Conservation (phyloP, 2,888 invertebrate genomes). For the Rugalucina vietnamica region DNA sequence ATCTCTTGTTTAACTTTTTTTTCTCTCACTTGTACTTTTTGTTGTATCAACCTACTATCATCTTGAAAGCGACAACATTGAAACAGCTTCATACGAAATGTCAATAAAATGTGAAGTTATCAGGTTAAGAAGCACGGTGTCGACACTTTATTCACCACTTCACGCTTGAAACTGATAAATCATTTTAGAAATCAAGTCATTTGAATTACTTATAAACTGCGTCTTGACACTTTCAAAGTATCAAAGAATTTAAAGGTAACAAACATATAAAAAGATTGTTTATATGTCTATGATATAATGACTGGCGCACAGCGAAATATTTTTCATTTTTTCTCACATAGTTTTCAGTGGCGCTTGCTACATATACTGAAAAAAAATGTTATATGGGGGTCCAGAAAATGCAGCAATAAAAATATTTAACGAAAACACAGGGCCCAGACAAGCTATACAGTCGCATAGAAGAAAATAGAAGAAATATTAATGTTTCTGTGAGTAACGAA, state of each 20-base stretch:
- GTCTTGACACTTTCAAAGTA: not conserved
- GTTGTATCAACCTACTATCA: too few relatives aligned
- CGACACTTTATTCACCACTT: not conserved
- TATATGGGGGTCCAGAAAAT: too few relatives aligned
- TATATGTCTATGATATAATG: not conserved
- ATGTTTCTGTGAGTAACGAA: too few relatives aligned
- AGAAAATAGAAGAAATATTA: too few relatives aligned
- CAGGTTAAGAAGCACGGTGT: not conserved
- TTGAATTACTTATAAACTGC: not conserved
- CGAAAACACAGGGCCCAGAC: too few relatives aligned
- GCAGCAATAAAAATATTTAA: too few relatives aligned
- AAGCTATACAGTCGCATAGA: too few relatives aligned
- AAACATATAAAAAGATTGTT: not conserved
- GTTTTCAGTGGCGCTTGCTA: too few relatives aligned
- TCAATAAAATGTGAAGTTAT: not conserved
- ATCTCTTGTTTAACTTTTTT: too few relatives aligned
- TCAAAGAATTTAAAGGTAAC: not conserved
- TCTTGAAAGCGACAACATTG: too few relatives aligned
- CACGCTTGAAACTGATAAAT: constrained; percentile 7
- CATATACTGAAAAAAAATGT: too few relatives aligned
- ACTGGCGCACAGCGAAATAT: not conserved
- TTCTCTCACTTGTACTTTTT: too few relatives aligned
- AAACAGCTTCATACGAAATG: not conserved
- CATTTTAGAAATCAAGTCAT: not conserved
- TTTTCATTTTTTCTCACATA: not conserved